These are phyloP conservation scores for Dendroctonus ponderosae DNA, from an alignment of 1,140 invertebrate genomes.

Conservation along the genomic window DNA sequence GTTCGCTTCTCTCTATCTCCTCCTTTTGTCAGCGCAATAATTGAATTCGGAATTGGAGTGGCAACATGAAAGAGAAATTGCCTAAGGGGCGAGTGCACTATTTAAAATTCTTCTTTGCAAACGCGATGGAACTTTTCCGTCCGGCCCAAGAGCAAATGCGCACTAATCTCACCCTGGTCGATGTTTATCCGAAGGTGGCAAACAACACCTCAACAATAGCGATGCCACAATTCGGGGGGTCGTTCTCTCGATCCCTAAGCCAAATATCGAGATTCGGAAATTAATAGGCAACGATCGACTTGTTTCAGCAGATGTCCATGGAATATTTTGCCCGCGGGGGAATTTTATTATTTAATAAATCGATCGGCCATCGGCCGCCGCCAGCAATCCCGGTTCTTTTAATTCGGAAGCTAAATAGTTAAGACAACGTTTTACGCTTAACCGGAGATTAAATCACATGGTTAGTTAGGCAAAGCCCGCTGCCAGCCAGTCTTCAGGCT, in stretches of 20 bases:
- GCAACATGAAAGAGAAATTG: slow-evolving; percentile 7
- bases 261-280: too few relatives aligned
- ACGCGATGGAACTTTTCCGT: too few relatives aligned
- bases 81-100: not conserved
- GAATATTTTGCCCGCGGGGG: not conserved
- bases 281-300: too few relatives aligned
- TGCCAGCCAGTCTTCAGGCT: slow-evolving; percentile 16
- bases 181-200: too few relatives aligned
- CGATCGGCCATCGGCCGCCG: not conserved
- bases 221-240: too few relatives aligned
- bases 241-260: too few relatives aligned
- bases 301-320: too few relatives aligned
- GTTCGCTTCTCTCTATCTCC: slow-evolving; percentile 8
- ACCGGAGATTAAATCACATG: slow-evolving; percentile 27
- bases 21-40: slow-evolving; percentile 13
- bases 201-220: too few relatives aligned
- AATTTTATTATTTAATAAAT: not conserved
- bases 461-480: slow-evolving; percentile 30
- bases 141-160: too few relatives aligned
- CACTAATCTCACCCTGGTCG: not conserved
- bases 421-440: slow-evolving; percentile 31
- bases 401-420: slow-evolving; percentile 31
- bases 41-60: slow-evolving; percentile 11
- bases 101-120: slow-evolving; percentile 7
- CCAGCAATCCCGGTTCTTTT: slow-evolving; percentile 5